Base-by-base conservation (phyloP, 2,797 vertebrate genomes). In the Chrysolophus pictus region DNA sequence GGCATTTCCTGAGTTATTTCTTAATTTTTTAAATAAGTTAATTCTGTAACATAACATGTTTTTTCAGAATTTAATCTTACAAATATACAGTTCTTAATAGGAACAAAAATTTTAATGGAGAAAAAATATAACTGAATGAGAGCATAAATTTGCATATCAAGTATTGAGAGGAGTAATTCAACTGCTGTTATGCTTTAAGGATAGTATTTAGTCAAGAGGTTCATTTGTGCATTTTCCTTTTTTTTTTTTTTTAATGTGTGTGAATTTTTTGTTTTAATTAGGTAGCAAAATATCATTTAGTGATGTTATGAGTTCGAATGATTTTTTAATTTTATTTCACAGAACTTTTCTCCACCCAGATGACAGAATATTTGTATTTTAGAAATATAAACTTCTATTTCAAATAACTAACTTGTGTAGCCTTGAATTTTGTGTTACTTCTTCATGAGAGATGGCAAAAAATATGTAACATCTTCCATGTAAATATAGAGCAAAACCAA, bases 281-380 rank as follows among this genome's bases (percentile, higher is more conserved):
- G 3, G 19, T 64, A 60, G 76, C 33, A 10, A 56, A 23, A 42
- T 77, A 77, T 19, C 0, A 46, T 37, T 39, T 63, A 60, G 4
- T 33, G 42, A 35, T 39, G 9, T 1, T 70, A 3, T 29, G 7
- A 12, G 2, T 29, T 53, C 41, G 14, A 74, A 46, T 24, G 0
- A 37, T 64, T 68, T 58, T 58, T 63, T 44, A 28, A 31, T 78
- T 90, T 69, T 4, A 3, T 77, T 4, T 26, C 17, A 53, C 16
- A 58, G 26, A 58, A 35, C 1, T 51, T 74, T 42, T 16, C 2
- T 62, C 28, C 22, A 29, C 63, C 15, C 58, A 70, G 51, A 72
- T 1, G 2, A n/a, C 5, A 42, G 14, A 47, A 31, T 74, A 80
- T 49, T 78, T 59, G 4, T 23, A 31, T 35, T 53, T 60, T 33